These are phyloP conservation scores for Furcula furcula DNA, from an alignment of 2,888 invertebrate species.

Conservation along the genomic window DNA sequence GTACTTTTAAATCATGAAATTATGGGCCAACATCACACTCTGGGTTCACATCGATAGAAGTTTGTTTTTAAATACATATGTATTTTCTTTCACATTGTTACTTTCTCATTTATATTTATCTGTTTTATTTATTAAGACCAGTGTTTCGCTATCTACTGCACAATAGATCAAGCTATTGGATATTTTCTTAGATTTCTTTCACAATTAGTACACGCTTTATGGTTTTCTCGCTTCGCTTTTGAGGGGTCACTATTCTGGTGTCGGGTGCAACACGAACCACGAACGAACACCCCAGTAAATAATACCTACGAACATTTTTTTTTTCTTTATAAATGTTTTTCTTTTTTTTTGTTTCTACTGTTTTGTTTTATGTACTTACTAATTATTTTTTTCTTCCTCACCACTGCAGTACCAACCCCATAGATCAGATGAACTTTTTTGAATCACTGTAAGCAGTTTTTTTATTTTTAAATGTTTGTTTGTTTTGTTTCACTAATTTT, in stretches of 20 bases:
- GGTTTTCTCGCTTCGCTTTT: conserved; percentile 38
- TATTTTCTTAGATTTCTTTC: background rate
- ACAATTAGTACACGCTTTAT: conserved; percentile 11
- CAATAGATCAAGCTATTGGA: background rate
- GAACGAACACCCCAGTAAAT: conserved; percentile 31
- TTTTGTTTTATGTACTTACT: conserved; percentile 59
- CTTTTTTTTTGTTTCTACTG: too few species aligned
- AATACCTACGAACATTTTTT: conserved; percentile 23
- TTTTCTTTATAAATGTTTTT: too few species aligned
- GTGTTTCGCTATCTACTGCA: too few species aligned
- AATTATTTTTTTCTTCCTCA: conserved; percentile 52
- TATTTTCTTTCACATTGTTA: too few species aligned
- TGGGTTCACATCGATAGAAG: too few species aligned
- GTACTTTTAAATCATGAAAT: too few species aligned
- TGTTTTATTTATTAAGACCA: too few species aligned
- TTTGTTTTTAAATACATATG: too few species aligned
- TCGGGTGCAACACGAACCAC: conserved; percentile 28
- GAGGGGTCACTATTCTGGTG: conserved; percentile 34
- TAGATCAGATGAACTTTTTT: conserved; percentile 82
- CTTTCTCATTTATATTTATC: too few species aligned
- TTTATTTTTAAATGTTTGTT: conserved; percentile 35
- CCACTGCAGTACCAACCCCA: conserved; percentile 76
- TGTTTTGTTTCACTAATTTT: conserved; percentile 22
- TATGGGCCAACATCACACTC: too few species aligned
- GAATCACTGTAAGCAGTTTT: conserved; percentile 77